Evolutionary conservation across 2,888 invertebrate genomes (phyloP).

Genomic region (Tenthredo livida): DNA sequence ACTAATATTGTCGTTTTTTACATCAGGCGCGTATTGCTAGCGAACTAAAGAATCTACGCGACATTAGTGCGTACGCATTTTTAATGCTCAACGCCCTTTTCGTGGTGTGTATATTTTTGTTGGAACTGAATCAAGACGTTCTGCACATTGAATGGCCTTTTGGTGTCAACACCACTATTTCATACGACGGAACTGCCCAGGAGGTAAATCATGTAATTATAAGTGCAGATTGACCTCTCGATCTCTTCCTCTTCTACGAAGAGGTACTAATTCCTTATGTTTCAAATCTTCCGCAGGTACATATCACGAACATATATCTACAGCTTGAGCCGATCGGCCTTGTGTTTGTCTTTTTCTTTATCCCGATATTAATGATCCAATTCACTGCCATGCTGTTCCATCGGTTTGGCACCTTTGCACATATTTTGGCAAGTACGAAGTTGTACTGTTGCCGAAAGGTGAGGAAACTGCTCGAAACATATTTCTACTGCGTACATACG

Average conservation of each 20-base stretch:
- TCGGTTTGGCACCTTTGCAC: conserved; percentile 83
- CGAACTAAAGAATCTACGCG: conserved; percentile 80
- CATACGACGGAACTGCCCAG: conserved; percentile 72
- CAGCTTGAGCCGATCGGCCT: conserved; percentile 83
- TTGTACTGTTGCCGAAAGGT: conserved; percentile 90
- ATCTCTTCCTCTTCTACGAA: neutral
- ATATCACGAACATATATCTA: conserved; percentile 77
- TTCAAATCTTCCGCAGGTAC: conserved; percentile 72
- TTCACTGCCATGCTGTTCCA: conserved; percentile 84
- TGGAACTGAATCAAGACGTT: conserved; percentile 83
- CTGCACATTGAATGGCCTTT: conserved; percentile 82
- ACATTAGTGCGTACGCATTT: conserved; percentile 81
- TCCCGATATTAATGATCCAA: conserved; percentile 82
- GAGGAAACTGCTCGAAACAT: conserved; percentile 63
- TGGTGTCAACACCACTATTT: conserved; percentile 78
- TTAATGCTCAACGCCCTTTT: conserved; percentile 85
- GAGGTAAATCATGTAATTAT: conserved; percentile 72
- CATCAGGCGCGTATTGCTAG: conserved; percentile 75
- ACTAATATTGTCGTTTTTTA: neutral
- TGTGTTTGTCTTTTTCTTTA: conserved; percentile 83
- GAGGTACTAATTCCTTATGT: conserved; percentile 19
- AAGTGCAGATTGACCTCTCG: neutral
- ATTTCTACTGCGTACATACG: neutral
- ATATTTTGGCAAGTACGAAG: conserved; percentile 91
- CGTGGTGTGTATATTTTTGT: conserved; percentile 83